Conservation (phyloP, 2,797 vertebrate genomes). For the Sphenodon punctatus region DNA sequence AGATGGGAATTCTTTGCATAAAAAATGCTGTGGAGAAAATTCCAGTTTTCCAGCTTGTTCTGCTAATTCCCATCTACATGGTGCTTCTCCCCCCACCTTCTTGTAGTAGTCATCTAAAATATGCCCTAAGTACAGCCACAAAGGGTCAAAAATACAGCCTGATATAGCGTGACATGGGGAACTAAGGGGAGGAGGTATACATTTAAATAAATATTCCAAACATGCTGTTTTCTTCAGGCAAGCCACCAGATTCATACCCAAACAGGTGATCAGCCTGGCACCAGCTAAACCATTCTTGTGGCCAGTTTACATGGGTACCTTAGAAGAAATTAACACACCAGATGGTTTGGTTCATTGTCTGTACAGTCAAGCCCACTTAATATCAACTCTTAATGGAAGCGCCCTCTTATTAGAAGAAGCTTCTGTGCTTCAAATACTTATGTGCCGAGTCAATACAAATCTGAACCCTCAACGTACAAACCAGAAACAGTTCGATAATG, state of each 20-base stretch:
- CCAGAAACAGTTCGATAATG: too few relatives aligned
- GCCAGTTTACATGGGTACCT: neutral
- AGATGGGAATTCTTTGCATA: too few relatives aligned
- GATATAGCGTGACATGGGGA: too few relatives aligned
- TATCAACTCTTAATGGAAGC: neutral
- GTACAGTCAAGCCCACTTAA: neutral
- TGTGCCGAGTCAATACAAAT: slow-evolving; percentile 4
- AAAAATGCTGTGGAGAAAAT: too few relatives aligned
- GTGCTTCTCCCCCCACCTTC: too few relatives aligned
- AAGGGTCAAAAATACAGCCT: neutral
- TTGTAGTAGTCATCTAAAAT: too few relatives aligned
- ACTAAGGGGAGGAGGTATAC: too few relatives aligned
- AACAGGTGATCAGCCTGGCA: neutral
- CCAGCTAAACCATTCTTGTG: fast-evolving
- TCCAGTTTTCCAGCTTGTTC: too few relatives aligned
- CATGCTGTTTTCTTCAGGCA: too few relatives aligned
- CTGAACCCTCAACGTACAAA: slow-evolving; percentile 36
- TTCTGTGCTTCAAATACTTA: fast-evolving
- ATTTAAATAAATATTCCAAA: too few relatives aligned
- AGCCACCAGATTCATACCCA: too few relatives aligned
- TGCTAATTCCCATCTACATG: too few relatives aligned
- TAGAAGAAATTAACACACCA: neutral
- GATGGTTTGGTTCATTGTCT: neutral
- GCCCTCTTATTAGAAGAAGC: neutral
- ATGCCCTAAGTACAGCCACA: neutral